These are phyloP conservation scores for Pseudochromis fuscus DNA, from an alignment of 2,797 vertebrate genomes.

Conservation along the genomic window DNA sequence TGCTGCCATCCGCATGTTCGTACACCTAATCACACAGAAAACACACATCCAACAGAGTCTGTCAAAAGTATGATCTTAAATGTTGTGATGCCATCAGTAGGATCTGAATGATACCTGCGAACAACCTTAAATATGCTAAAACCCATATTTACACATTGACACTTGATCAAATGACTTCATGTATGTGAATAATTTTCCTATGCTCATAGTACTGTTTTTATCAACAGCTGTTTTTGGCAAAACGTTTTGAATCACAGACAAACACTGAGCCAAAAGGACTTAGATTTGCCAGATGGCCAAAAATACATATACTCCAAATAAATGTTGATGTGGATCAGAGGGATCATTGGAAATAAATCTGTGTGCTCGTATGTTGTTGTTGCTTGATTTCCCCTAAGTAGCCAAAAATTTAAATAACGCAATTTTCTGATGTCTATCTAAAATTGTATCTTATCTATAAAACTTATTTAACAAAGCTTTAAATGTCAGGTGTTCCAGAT, in stretches of 20 bases:
- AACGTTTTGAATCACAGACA: no score
- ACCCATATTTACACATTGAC: not conserved
- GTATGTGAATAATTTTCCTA: not conserved
- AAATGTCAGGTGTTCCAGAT: not conserved
- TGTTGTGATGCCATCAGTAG: not conserved
- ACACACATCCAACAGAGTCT: not conserved
- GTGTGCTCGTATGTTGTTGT: not conserved
- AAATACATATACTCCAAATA: not conserved
- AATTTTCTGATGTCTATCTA: not conserved
- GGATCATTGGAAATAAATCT: not conserved
- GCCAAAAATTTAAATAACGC: not conserved
- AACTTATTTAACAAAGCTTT: no score
- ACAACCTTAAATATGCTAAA: not conserved
- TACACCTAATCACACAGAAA: slow-evolving; percentile 87
- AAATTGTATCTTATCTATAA: no score
- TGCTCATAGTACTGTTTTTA: not conserved
- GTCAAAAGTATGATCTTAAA: slow-evolving; percentile 1
- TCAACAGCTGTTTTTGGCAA: not conserved
- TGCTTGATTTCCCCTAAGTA: not conserved
- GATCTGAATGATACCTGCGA: not conserved
- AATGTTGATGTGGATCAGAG: not conserved
- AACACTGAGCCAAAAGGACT: not conserved
- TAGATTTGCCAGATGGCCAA: not conserved
- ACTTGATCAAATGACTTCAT: not conserved
- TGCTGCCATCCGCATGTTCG: slow-evolving; percentile 97